Conservation (phyloP, 2,113 vertebrate species). For the Cepphus grylle region DNA sequence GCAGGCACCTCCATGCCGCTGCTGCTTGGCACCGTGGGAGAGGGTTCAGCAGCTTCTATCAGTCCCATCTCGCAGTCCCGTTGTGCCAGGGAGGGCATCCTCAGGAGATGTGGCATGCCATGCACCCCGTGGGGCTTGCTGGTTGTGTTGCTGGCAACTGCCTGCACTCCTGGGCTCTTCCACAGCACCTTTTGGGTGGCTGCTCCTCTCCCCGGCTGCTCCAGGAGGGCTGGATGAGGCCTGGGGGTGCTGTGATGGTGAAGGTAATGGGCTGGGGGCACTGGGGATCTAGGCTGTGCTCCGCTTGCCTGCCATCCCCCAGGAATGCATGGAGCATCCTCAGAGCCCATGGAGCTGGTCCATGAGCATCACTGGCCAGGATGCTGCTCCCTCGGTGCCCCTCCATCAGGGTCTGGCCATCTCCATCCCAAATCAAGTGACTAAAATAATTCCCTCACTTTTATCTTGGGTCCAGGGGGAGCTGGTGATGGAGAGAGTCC, state of each 20-base stretch:
- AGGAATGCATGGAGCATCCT: background rate
- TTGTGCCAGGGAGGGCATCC: background rate
- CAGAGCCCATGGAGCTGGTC: rapidly evolving
- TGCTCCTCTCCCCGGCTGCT: background rate
- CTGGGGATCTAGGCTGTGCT: background rate
- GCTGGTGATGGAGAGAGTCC: background rate
- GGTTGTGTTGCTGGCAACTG: background rate
- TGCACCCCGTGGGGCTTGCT: rapidly evolving
- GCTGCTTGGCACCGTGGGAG: rapidly evolving
- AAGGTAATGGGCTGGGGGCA: background rate
- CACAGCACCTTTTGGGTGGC: rapidly evolving
- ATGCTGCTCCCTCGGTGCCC: rapidly evolving
- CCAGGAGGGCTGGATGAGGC: background rate
- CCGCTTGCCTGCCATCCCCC: rapidly evolving
- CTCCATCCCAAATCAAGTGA: background rate
- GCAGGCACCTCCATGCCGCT: rapidly evolving
- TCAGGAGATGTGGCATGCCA: rapidly evolving
- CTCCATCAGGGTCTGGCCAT: background rate
- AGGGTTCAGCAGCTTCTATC: background rate
- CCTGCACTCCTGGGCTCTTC: rapidly evolving
- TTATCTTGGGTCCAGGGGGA: background rate
- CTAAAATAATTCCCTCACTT: background rate
- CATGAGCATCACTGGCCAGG: rapidly evolving
- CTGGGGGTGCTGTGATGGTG: background rate
- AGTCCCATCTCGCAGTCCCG: background rate